These are phyloP conservation scores for Zonitis immaculata DNA, from an alignment of 2,888 invertebrate genomes.

Conservation along the genomic window DNA sequence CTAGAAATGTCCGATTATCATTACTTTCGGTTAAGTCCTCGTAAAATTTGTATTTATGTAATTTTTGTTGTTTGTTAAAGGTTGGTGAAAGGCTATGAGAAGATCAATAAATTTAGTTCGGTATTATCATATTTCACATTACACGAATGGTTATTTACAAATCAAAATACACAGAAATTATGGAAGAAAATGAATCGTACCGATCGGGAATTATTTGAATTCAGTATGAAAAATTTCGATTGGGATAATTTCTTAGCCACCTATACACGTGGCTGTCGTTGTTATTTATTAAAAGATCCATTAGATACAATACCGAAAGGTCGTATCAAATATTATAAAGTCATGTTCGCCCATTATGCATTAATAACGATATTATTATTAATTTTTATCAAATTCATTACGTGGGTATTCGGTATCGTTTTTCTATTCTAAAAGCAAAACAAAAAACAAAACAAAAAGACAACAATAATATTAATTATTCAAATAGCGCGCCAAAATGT, in stretches of 20 bases:
- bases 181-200: constrained; percentile 54
- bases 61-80: too few relatives aligned
- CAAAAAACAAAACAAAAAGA: too few relatives aligned
- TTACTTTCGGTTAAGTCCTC: too few relatives aligned
- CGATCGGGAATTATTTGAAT: constrained; percentile 59
- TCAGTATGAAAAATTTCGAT: constrained; percentile 65
- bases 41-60: too few relatives aligned
- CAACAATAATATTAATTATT: too few relatives aligned
- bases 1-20: too few relatives aligned
- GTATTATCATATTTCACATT: constrained; percentile 75
- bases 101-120: constrained; percentile 52
- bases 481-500: too few relatives aligned
- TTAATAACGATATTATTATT: constrained; percentile 20
- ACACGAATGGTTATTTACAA: constrained; percentile 70
- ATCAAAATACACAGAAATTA: constrained; percentile 56
- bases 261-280: constrained; percentile 26
- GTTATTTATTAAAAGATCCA: constrained; percentile 74
- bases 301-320: constrained; percentile 68
- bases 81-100: constrained; percentile 29
- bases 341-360: constrained; percentile 27
- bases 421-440: too few relatives aligned
- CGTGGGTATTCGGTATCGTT: constrained; percentile 14
- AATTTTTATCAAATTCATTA: constrained; percentile 19
- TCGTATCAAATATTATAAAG: constrained; percentile 50
- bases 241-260: constrained; percentile 56